A percentile compares a stretch with the other conserved stretches of the same genome.
These are phyloP conservation scores for Lucifuga dentata DNA, from an alignment of 2,113 vertebrate genomes.

Conservation along the genomic window DNA sequence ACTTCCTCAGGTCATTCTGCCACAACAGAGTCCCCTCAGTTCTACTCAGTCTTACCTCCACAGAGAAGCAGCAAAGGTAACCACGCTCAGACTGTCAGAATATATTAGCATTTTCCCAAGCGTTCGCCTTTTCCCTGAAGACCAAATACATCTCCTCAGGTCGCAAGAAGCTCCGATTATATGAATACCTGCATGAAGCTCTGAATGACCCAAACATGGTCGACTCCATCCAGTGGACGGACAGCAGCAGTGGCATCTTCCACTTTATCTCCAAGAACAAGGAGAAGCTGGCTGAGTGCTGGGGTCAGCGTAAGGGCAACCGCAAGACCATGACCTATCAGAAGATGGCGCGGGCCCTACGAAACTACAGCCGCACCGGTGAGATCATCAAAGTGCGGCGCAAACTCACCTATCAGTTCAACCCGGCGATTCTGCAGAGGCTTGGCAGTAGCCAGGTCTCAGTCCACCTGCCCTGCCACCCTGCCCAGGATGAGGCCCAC, in stretches of 20 bases:
- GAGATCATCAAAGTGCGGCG: conserved; percentile 95
- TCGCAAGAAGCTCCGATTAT: conserved; percentile 93
- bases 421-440: conserved; percentile 89
- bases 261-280: conserved; percentile 98
- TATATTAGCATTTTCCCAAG: rapidly evolving
- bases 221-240: conserved; percentile 96
- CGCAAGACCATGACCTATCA: conserved; percentile 98
- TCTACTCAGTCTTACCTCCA: conserved; percentile 79
- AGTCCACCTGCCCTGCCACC: conserved; percentile 46
- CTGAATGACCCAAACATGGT: conserved; percentile 90
- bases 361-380: conserved; percentile 96
- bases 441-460: conserved; percentile 78
- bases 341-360: conserved; percentile 97
- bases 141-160: conserved; percentile 74
- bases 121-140: background rate
- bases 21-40: conserved; percentile 74
- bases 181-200: conserved; percentile 93
- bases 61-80: conserved; percentile 88
- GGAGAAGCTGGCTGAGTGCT: conserved; percentile 94
- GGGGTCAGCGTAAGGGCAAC: conserved; percentile 97
- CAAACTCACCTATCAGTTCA: conserved; percentile 97
- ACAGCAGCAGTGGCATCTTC: conserved; percentile 89
- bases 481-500: conserved; percentile 77
- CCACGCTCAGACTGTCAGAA: conserved; percentile 1
- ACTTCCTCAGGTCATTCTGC: conserved; percentile 76